These are phyloP conservation scores for Diarsia dahlii DNA, from an alignment of 2,888 invertebrate genomes.

Conservation along the genomic window DNA sequence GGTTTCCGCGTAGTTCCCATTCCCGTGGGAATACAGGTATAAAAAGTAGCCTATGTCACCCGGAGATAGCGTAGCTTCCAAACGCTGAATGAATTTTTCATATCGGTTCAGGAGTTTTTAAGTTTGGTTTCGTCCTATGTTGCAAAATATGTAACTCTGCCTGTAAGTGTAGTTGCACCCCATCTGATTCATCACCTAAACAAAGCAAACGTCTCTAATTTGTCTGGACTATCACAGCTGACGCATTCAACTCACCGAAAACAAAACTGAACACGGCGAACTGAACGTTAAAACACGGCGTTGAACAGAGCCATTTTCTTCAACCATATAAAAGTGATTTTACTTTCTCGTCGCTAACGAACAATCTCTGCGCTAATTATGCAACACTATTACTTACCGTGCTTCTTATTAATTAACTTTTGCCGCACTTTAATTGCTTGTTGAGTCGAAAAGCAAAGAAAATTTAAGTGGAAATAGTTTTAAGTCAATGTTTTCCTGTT, in stretches of 20 bases:
- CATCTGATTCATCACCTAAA: background rate
- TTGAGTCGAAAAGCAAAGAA: background rate
- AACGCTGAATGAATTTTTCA: too few species aligned
- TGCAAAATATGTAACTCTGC: background rate
- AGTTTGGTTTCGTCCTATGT: background rate
- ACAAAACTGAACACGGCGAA: too few species aligned
- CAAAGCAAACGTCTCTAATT: background rate
- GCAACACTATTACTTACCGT: slow-evolving; percentile 3
- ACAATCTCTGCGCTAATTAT: background rate
- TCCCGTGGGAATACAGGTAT: too few species aligned
- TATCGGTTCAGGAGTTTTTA: too few species aligned
- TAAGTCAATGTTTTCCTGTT: background rate
- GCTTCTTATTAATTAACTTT: background rate
- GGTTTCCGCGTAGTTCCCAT: too few species aligned
- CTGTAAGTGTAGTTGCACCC: background rate
- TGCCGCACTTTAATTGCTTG: slow-evolving; percentile 1
- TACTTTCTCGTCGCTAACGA: background rate
- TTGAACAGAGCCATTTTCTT: background rate
- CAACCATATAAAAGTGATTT: background rate
- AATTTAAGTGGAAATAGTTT: background rate
- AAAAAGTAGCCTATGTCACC: too few species aligned
- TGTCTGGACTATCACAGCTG: background rate
- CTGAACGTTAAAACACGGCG: too few species aligned
- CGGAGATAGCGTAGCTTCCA: too few species aligned
- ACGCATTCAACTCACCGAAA: background rate